These are phyloP conservation scores for Pipistrellus pipistrellus DNA, from an alignment of 2,797 vertebrate genomes.

Conservation along the genomic window DNA sequence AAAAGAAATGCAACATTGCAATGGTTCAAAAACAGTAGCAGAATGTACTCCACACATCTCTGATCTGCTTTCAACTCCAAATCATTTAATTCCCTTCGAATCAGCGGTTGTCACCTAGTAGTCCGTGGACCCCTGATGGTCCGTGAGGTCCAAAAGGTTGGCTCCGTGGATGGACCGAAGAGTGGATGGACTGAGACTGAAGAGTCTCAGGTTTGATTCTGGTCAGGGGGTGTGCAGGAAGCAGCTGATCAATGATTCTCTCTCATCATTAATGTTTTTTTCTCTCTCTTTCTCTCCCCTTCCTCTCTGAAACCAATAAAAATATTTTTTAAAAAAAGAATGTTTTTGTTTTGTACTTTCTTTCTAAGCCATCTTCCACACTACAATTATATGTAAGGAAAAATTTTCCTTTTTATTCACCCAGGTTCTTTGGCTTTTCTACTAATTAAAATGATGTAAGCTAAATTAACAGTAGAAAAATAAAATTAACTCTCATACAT, in stretches of 20 bases:
- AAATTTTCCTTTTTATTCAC: background rate
- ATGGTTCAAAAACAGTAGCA: background rate
- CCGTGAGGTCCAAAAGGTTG: too few relatives aligned
- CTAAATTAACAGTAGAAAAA: background rate
- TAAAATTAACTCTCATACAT: background rate
- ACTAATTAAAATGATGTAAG: background rate
- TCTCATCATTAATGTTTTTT: too few relatives aligned
- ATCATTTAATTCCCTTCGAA: background rate
- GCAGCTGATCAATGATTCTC: too few relatives aligned
- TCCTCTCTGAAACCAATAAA: too few relatives aligned
- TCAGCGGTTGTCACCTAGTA: too few relatives aligned
- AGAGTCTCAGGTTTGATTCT: too few relatives aligned
- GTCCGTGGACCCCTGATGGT: too few relatives aligned
- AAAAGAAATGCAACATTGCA: background rate
- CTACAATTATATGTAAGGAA: background rate
- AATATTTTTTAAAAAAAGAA: background rate
- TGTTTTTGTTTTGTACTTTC: background rate
- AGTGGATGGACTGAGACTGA: too few relatives aligned
- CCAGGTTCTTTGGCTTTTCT: background rate
- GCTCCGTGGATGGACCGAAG: too few relatives aligned
- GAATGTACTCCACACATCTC: background rate
- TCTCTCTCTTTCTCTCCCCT: too few relatives aligned
- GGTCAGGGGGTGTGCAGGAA: too few relatives aligned
- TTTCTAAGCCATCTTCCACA: background rate
- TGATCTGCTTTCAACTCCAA: background rate